Percentiles rank a stretch among this genome's conserved stretches.
Evolutionary conservation across 2,797 vertebrate genomes (phyloP).

Genomic region (Acanthurus tractus): DNA sequence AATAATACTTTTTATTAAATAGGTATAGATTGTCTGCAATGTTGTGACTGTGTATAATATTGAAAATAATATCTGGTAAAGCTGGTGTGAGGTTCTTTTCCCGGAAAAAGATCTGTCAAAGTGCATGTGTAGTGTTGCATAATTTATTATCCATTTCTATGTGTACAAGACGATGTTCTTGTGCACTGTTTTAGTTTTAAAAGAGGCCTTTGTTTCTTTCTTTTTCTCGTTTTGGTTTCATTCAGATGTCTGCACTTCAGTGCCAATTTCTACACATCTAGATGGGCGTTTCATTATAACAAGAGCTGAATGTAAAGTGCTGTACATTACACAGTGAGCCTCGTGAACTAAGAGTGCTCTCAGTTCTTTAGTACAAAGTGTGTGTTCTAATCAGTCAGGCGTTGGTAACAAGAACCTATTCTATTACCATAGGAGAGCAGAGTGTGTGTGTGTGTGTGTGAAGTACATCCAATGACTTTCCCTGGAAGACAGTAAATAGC

Average conservation of each 20-base stretch:
- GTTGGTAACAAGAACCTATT: constrained; percentile 42
- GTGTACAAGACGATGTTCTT: background rate
- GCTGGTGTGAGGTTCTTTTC: background rate
- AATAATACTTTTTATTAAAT: constrained; percentile 19
- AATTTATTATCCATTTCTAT: background rate
- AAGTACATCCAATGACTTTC: constrained; percentile 30
- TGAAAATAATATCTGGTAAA: constrained; percentile 1
- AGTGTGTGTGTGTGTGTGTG: background rate
- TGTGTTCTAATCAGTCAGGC: constrained; percentile 59
- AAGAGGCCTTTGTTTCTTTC: background rate
- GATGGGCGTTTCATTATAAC: constrained; percentile 26
- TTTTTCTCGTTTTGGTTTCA: constrained; percentile 21
- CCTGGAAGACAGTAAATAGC: constrained; percentile 44
- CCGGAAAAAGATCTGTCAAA: background rate
- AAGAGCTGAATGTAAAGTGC: constrained; percentile 45
- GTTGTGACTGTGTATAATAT: constrained; percentile 8
- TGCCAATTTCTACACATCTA: constrained; percentile 1
- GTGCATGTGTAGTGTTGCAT: background rate
- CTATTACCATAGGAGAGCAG: constrained; percentile 14
- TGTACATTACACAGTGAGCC: constrained; percentile 35
- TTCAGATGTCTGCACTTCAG: constrained; percentile 13
- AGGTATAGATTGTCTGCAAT: constrained; percentile 22
- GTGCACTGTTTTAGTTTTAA: background rate
- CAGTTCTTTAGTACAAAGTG: constrained; percentile 27
- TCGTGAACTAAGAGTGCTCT: constrained; percentile 29